Evolutionary conservation across 2,797 vertebrate genomes (phyloP), one percentile per base, ranked within the genome.

Genomic region (Poecilia picta): DNA sequence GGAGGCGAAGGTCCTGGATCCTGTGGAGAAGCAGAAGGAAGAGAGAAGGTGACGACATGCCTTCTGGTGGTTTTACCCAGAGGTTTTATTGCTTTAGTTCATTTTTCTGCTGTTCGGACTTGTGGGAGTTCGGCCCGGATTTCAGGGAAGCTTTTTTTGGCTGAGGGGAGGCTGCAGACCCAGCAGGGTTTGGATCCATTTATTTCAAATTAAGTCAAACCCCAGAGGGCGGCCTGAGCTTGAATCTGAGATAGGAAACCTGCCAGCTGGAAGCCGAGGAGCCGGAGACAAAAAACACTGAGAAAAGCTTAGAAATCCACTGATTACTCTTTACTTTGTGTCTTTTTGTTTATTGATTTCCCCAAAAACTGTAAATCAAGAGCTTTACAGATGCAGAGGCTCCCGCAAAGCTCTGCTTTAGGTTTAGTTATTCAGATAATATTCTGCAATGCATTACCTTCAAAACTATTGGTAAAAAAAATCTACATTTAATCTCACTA

Each of bases 1-100:
- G 97, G 97, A 6, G 98, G 97, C 0, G 96, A 96, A 73, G 97
- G 96, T 13, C 98, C 97, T 33, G 98, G 97, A 77, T 99, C 98
- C 98, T 99, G 94, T 25, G 57, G 76, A 36, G 78, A 47, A 74
- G 76, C 7, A 47, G 46, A 1, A 77, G 41, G 41, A 39, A 74
- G 16, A 53, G 51, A 53, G 51, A 53, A 53, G 51, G 51, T 53
- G 51, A 53, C 51, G 23, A 53, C 25, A 49, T 28, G 36, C 49
- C 36, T 64, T 7, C 39, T 51, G 4, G 39, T 59, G 15, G 57
- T 51, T 13, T 33, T 59, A 12, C 75, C 16, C 13, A 16, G 51
- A 46, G 12, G 77, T 18, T 74, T 84, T 73, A 25, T 76, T 25
- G 36, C 31, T 73, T 55, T 62, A 31, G 70, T 74, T 74, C 75